phyloP scores from a whole-genome alignment of 2,797 vertebrate genomes.

The Phylloscopus collybita region DNA sequence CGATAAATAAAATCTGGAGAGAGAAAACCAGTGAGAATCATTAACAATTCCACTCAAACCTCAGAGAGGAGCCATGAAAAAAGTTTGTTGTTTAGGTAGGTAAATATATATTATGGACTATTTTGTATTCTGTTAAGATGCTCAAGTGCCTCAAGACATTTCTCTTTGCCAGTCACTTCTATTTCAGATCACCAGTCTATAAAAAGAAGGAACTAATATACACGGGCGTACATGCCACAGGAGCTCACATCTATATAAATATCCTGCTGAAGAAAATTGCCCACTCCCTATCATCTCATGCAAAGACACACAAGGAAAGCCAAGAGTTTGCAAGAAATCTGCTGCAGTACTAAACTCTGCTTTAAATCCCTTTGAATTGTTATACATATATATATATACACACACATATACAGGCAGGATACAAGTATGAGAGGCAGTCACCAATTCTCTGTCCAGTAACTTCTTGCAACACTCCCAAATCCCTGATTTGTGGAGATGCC shows the following conservation, averaged over 20 bases:
- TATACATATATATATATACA: neutral
- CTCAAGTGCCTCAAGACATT: slow-evolving; percentile 2
- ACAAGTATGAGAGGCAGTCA: neutral
- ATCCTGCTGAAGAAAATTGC: slow-evolving; percentile 37
- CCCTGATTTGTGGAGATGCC: neutral
- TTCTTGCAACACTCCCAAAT: neutral
- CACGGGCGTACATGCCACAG: neutral
- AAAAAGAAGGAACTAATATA: slow-evolving; percentile 39
- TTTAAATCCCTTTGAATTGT: neutral
- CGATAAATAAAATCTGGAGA: neutral
- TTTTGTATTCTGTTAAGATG: slow-evolving; percentile 8
- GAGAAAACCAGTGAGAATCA: neutral
- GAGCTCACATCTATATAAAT: slow-evolving; percentile 31
- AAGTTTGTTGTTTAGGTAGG: neutral
- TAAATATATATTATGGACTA: neutral
- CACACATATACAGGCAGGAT: neutral
- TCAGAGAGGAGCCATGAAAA: neutral
- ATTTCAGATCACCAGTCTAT: slow-evolving; percentile 53
- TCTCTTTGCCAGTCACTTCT: slow-evolving; percentile 50
- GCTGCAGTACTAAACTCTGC: neutral
- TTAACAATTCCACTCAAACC: neutral
- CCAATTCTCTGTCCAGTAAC: neutral
- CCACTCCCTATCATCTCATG: slow-evolving; percentile 36
- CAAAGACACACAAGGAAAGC: neutral
- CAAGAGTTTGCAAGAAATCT: neutral